Evolutionary conservation across 2,888 invertebrate species (phyloP).

Genomic region (Melanostoma scalare): DNA sequence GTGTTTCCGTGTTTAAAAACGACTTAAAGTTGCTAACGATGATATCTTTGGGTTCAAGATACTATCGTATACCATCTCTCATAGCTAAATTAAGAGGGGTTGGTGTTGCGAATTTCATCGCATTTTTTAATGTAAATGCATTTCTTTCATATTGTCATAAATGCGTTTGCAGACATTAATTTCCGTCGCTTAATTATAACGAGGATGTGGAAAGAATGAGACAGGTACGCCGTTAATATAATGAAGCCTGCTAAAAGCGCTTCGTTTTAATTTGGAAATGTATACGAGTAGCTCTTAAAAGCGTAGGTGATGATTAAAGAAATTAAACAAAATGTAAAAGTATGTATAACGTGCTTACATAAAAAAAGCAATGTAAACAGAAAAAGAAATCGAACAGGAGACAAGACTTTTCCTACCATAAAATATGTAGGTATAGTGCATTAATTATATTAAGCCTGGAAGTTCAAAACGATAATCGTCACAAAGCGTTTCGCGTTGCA

Average conservation of each 20-base stretch:
- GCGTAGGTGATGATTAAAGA: background rate
- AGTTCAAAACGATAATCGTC: too few species aligned
- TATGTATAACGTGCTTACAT: too few species aligned
- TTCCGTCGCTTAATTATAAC: conserved; percentile 67
- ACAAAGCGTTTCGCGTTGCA: too few species aligned
- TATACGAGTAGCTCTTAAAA: conserved; percentile 45
- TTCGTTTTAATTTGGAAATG: conserved; percentile 54
- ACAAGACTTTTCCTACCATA: too few species aligned
- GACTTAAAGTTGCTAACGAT: conserved; percentile 63
- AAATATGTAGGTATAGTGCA: too few species aligned
- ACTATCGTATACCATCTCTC: conserved; percentile 47
- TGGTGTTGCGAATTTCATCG: background rate
- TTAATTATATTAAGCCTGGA: too few species aligned
- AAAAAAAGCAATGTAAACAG: too few species aligned
- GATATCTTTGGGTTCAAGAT: conserved; percentile 52
- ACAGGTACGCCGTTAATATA: conserved; percentile 30
- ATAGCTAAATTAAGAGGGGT: background rate
- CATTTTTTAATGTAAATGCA: conserved; percentile 9
- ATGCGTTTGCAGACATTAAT: conserved; percentile 67
- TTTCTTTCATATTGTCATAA: conserved; percentile 65
- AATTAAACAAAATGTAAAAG: too few species aligned
- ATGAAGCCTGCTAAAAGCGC: conserved; percentile 30
- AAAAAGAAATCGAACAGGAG: too few species aligned
- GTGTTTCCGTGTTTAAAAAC: conserved; percentile 71
- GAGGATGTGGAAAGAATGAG: background rate